Evolutionary conservation across 1,140 invertebrate genomes (phyloP).

Genomic region (Eciton burchellii): DNA sequence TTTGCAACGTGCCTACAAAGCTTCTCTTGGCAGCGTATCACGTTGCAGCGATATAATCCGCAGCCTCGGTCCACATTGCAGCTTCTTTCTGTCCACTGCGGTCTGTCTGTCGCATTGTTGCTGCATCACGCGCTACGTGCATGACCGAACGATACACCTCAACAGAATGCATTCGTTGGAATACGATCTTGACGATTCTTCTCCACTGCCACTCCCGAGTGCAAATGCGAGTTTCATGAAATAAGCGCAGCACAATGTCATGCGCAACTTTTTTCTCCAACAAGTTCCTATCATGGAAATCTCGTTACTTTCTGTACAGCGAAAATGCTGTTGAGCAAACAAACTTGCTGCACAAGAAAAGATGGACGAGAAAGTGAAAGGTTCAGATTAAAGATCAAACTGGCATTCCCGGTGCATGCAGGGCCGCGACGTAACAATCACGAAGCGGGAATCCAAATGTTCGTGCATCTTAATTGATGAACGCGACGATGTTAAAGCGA

Average conservation of each 20-base stretch:
- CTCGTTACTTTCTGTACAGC: not conserved
- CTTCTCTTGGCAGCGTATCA: conserved; percentile 60
- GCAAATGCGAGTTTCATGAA: conserved; percentile 10
- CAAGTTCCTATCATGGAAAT: not conserved
- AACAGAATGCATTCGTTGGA: conserved; percentile 4
- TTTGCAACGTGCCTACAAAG: conserved; percentile 56
- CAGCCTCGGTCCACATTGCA: conserved; percentile 78
- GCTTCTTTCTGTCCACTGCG: conserved; percentile 61
- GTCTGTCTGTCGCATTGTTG: conserved; percentile 37
- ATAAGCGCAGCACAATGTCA: not conserved
- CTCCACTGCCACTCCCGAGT: not conserved
- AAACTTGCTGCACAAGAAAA: not conserved
- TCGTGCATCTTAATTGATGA: conserved; percentile 66
- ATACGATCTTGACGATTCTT: not conserved
- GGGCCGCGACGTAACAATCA: not conserved
- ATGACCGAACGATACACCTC: not conserved
- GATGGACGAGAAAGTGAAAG: not conserved
- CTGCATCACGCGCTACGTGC: conserved; percentile 34
- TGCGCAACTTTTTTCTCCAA: not conserved
- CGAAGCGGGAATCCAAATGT: conserved; percentile 18
- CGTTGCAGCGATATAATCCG: conserved; percentile 73
- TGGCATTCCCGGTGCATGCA: not conserved
- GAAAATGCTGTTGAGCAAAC: not conserved
- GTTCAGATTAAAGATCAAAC: not conserved
- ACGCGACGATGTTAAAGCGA: conserved; percentile 30